Conservation (phyloP, 2,113 vertebrate species). For the Ardeotis arabs region DNA sequence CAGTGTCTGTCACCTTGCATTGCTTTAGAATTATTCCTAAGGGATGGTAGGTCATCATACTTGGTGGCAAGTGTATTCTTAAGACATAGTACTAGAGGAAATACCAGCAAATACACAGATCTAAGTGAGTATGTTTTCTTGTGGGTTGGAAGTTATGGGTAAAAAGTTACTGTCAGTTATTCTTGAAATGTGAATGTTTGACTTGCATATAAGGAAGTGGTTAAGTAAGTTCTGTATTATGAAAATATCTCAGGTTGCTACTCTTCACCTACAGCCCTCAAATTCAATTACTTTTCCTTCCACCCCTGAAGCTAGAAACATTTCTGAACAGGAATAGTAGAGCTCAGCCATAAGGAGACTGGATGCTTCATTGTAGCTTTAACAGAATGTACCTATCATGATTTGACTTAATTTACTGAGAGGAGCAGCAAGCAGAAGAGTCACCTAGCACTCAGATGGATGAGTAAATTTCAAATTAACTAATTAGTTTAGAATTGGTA, state of each 20-base stretch:
- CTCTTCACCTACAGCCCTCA: not conserved
- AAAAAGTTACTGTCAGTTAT: not conserved
- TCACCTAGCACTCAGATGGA: not conserved
- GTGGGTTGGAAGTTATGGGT: not conserved
- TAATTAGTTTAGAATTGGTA: not conserved
- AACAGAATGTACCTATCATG: no score
- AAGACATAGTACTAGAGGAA: not conserved
- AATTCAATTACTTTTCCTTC: not conserved
- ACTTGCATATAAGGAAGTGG: not conserved
- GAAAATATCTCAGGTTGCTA: not conserved
- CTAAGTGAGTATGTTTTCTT: not conserved
- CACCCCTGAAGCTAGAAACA: not conserved
- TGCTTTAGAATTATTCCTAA: not conserved
- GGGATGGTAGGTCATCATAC: not conserved
- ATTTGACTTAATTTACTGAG: not conserved
- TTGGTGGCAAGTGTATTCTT: not conserved
- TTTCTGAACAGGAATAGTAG: not conserved
- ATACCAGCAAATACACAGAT: not conserved
- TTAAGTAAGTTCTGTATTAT: not conserved
- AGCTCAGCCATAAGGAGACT: not conserved
- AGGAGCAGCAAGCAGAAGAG: not conserved
- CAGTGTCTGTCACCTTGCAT: not conserved
- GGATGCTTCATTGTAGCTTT: not conserved
- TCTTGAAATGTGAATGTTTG: not conserved
- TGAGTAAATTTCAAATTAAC: fast-evolving